These are phyloP conservation scores for Linyphia triangularis DNA, from an alignment of 2,888 invertebrate genomes.

Conservation along the genomic window DNA sequence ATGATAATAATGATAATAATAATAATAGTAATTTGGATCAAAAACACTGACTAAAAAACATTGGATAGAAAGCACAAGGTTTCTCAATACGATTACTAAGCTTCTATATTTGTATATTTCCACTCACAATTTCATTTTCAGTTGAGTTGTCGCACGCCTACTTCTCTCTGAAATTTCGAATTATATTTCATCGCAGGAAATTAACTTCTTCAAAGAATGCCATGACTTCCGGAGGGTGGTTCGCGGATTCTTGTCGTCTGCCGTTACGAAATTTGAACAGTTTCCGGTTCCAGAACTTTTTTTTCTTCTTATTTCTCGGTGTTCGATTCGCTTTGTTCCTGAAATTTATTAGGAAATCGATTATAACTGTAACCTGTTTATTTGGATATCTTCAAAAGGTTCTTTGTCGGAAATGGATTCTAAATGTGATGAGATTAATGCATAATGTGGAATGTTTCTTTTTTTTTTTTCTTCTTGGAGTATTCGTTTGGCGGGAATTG, in stretches of 20 bases:
- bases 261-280: too few relatives aligned
- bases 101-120: background rate
- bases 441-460: constrained; percentile 11
- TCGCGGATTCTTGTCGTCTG: background rate
- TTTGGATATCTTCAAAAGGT: constrained; percentile 5
- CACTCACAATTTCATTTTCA: constrained; percentile 1
- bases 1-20: too few relatives aligned
- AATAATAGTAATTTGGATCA: too few relatives aligned
- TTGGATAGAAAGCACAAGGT: background rate
- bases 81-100: too few relatives aligned
- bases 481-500: background rate
- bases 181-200: constrained; percentile 49
- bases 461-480: background rate
- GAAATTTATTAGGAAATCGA: constrained; percentile 51
- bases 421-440: constrained; percentile 11
- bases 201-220: constrained; percentile 45
- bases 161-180: constrained; percentile 27
- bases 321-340: constrained; percentile 18
- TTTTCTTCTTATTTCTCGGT: constrained; percentile 22
- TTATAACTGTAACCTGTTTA: constrained; percentile 30
- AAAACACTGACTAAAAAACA: too few relatives aligned
- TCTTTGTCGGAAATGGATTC: constrained; percentile 17
- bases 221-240: constrained; percentile 29
- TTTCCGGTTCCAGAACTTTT: too few relatives aligned
- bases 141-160: background rate